Conservation (phyloP, 2,888 invertebrate genomes). For the Drosophila suboccidentalis region DNA sequence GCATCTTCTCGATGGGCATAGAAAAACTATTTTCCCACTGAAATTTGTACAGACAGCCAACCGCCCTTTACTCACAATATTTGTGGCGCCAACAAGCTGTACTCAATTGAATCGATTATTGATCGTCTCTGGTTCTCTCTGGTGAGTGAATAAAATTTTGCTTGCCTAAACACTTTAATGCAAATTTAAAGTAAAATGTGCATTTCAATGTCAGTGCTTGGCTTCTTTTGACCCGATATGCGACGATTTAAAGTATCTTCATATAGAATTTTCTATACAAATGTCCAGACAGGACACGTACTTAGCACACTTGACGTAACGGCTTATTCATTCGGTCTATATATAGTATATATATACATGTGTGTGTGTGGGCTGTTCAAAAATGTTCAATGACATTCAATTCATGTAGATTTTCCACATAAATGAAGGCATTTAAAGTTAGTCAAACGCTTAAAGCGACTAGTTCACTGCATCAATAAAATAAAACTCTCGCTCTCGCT, state of each 20-base stretch:
- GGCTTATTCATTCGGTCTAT: constrained; percentile 10
- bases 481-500: neutral
- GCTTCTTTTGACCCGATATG: neutral
- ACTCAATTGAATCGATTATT: constrained; percentile 52
- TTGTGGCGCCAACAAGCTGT: constrained; percentile 49
- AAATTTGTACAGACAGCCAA: constrained; percentile 13
- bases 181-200: constrained; percentile 30
- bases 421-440: constrained; percentile 64
- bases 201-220: constrained; percentile 10
- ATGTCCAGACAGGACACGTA: constrained; percentile 19
- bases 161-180: constrained; percentile 32
- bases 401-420: constrained; percentile 62
- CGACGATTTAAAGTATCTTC: constrained; percentile 5
- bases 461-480: constrained; percentile 27
- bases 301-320: constrained; percentile 15
- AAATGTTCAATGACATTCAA: constrained; percentile 56
- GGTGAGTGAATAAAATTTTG: constrained; percentile 24
- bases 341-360: neutral
- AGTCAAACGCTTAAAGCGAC: constrained; percentile 33
- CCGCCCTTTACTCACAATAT: constrained; percentile 2
- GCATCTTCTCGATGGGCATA: constrained; percentile 39
- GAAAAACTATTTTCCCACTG: constrained; percentile 40
- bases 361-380: constrained; percentile 19
- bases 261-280: constrained; percentile 13
- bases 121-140: constrained; percentile 26